Base-by-base conservation (phyloP, 2,113 vertebrate genomes). In the Prunella himalayana region DNA sequence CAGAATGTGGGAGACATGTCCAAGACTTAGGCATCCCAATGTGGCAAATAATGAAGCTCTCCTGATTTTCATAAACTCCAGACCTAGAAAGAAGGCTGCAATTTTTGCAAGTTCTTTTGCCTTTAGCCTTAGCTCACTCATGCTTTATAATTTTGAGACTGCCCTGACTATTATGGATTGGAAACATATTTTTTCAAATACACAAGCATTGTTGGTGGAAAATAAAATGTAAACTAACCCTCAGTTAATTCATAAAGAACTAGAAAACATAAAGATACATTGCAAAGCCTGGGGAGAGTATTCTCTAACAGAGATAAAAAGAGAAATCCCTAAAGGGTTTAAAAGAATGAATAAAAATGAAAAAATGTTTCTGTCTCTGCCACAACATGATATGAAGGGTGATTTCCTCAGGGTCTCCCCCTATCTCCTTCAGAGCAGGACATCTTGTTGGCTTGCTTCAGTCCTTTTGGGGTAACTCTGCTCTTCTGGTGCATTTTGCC, bases 1-100 rank as follows among this genome's bases (percentile, higher is more conserved):
- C 1, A 76, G 45, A 73, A 54, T 1, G 6, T 7, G 24, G 20
- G 19, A 82, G 25, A 42, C 0, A 0, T 22, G 20, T 27, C 30
- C 18, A 18, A 37, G 19, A 72, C 8, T 37, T 6, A 53, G 12
- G 31, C 6, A 56, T 27, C n/a, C 10, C 10, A 39, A 3, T 28
- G 10, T 13, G 11, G 10, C 14, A 20, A 35, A 10, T 49, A 60
- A 88, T 54, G 8, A 71, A 91, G 6, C 1, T 72, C 13, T 64
- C 27, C 6, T 70, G 28, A 27, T 27, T 60, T 81, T 57, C 39
- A 54, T 39, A 45, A 25, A 25, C 19, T 73, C 17, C 45, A 23
- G 11, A 82, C 10, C 22, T 49, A 56, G 28, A 75, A 13, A 0
- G 3, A 37, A 72, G 73, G 3, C 1, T 39, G 7, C 11, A 7